These are phyloP conservation scores for Acleris holmiana DNA, from an alignment of 2,888 invertebrate species.

Conservation along the genomic window DNA sequence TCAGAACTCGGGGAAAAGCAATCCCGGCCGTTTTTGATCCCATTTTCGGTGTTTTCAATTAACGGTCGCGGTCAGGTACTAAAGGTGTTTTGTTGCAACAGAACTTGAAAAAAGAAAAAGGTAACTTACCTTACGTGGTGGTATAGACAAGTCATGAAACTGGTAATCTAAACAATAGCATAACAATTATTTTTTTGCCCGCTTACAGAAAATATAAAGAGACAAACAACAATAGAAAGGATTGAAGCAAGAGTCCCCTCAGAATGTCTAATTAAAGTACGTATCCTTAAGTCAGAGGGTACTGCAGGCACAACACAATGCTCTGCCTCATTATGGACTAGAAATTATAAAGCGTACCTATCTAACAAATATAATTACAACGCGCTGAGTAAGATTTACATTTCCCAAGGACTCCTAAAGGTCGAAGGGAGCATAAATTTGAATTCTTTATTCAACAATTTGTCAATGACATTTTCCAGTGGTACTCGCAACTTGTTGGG, in stretches of 20 bases:
- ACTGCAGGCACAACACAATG: conserved; percentile 5
- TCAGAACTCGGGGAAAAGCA: conserved; percentile 30
- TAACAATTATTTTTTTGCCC: no score
- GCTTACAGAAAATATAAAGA: no score
- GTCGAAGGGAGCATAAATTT: conserved; percentile 36
- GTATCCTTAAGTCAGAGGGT: not conserved
- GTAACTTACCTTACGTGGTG: not conserved
- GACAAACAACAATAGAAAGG: no score
- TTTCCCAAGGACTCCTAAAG: conserved; percentile 32
- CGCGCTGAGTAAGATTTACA: conserved; percentile 13
- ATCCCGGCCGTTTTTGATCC: conserved; percentile 28
- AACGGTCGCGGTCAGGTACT: conserved; percentile 7
- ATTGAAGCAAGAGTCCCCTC: not conserved
- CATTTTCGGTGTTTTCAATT: conserved; percentile 29
- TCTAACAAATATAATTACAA: conserved; percentile 29
- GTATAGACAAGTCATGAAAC: no score
- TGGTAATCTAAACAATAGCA: no score
- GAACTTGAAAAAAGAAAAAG: not conserved
- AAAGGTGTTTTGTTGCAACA: not conserved
- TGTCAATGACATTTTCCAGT: conserved; percentile 49
- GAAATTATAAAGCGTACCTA: conserved; percentile 15
- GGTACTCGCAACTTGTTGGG: conserved; percentile 48
- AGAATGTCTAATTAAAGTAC: conserved; percentile 8
- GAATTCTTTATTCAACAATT: conserved; percentile 45
- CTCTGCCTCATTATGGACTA: conserved; percentile 21